Evolutionary conservation across 2,113 vertebrate species (phyloP).

Genomic region (Corythoichthys intestinalis): DNA sequence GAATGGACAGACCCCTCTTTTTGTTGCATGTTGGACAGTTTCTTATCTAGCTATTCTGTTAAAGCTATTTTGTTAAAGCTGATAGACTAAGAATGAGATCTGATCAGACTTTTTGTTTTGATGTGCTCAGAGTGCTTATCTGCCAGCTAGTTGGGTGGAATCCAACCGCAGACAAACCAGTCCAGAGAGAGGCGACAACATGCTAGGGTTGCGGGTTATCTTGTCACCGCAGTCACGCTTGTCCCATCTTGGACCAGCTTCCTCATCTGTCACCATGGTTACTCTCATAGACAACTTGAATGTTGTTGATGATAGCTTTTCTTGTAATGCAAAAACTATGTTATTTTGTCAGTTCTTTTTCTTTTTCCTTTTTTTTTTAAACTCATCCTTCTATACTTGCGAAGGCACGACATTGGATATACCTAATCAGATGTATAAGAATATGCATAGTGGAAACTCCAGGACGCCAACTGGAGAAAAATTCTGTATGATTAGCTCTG

Average conservation of each 20-base stretch:
- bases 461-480: not conserved
- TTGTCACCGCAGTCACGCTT: conserved; percentile 43
- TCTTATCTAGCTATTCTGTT: conserved; percentile 62
- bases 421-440: not conserved
- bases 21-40: conserved; percentile 52
- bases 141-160: conserved; percentile 48
- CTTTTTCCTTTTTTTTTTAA: too few species aligned
- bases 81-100: conserved; percentile 63
- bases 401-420: not conserved
- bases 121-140: conserved; percentile 65
- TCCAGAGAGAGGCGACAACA: conserved; percentile 56
- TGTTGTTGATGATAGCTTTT: not conserved
- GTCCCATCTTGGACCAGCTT: conserved; percentile 44
- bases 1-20: conserved; percentile 19
- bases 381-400: too few species aligned
- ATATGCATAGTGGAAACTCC: not conserved
- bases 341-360: too few species aligned
- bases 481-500: not conserved
- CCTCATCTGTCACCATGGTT: conserved; percentile 30
- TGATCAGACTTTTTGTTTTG: conserved; percentile 67
- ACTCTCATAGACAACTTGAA: conserved; percentile 25
- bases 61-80: conserved; percentile 60
- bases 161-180: conserved; percentile 47
- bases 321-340: too few species aligned
- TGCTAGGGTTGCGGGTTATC: conserved; percentile 64